Base-by-base conservation (phyloP, 1,140 invertebrate genomes). In the Cydia amplana region DNA sequence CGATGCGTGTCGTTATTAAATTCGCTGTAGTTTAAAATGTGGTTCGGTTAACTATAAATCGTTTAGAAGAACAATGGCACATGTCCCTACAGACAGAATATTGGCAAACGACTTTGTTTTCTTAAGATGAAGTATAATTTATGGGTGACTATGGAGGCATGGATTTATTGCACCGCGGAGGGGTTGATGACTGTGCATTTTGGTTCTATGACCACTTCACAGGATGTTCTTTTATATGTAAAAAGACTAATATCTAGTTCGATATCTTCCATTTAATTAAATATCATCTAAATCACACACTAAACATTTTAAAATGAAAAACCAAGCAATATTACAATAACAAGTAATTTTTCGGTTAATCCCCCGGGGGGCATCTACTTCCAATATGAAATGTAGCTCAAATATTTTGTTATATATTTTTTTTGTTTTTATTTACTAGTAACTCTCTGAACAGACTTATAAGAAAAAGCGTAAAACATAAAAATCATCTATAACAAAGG, bases 1-100 rank as follows among this genome's bases (percentile, higher is more conserved):
- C 84, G 88, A 91, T 87, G 90, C 88, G 88, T 92, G 86, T 86
- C 87, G 82, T 79, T 81, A 82, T 87, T 87, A 90, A 88, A 89
- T 88, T 82, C 78, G 83, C 79, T 83, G 74, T 82, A 89, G 88
- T 90, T 89, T 92, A 91, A 92, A 91, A 88, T 84, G 86, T 87
- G 85, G 86, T 85, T 79, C 80, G 80, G 76, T 78, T 86, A 86
- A 89, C 85, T 89, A 85, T 87, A 86, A 90, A 88, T 90, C 86
- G 88, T 84, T 79, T 77, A 77, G 64, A 23, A 60, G 55, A 60
- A 60, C 10, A 60, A 60, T 23, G 46, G 20, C 46, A 16, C 43
- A 16, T 23, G 73, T 20, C 14, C 23, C 6, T 32, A 12, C 36
- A 55, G 10, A 23, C 20, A 10, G 16, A 12, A 4, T 60, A 23